Conservation (phyloP, 2,797 vertebrate species). For the Chelonia mydas region DNA sequence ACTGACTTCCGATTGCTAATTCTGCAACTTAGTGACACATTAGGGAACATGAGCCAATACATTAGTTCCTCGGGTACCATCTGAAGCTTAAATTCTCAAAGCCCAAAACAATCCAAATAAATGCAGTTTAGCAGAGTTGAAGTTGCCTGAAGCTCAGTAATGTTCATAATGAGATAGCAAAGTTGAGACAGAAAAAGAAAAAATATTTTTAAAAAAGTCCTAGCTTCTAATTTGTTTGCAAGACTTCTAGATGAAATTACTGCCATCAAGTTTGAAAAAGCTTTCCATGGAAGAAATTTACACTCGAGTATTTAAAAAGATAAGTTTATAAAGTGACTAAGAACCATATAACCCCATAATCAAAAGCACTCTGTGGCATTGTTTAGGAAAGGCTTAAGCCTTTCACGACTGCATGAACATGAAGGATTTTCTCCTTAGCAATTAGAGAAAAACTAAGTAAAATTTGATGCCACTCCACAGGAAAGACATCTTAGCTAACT, state of each 20-base stretch:
- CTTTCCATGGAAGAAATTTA: constrained; percentile 18
- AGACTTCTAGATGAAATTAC: background rate
- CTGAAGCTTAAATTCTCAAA: background rate
- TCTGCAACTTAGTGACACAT: background rate
- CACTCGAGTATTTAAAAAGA: background rate
- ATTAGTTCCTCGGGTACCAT: background rate
- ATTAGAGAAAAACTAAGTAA: background rate
- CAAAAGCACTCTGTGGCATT: background rate
- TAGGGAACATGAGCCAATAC: background rate
- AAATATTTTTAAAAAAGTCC: no score
- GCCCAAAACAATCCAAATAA: background rate
- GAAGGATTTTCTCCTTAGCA: background rate
- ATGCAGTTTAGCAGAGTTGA: background rate
- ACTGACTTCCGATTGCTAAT: no score
- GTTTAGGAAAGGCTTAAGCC: background rate
- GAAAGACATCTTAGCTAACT: background rate
- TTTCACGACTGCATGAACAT: background rate
- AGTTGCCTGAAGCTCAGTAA: background rate
- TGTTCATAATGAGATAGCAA: background rate
- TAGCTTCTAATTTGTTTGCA: background rate
- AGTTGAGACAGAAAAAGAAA: background rate
- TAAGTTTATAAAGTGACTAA: background rate
- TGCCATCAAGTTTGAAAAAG: background rate
- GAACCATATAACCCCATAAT: background rate
- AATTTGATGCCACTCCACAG: background rate